Base-by-base conservation (phyloP, 2,888 invertebrate species). In the Hipparchia semele region DNA sequence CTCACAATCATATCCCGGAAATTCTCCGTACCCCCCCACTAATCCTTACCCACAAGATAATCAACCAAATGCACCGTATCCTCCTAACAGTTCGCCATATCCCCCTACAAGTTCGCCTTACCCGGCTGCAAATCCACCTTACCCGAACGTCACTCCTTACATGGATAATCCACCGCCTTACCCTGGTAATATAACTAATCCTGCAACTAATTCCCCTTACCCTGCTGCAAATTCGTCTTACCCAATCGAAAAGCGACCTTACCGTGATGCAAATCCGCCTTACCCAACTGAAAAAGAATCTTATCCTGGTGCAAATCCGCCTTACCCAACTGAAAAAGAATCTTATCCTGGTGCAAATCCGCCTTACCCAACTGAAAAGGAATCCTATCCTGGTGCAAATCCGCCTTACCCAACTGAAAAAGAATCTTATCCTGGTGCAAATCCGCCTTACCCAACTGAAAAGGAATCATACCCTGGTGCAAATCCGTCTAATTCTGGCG, bases 1-100 rank as follows among this genome's bases (percentile, higher is more conserved):
- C 5, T 10, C 68, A 5, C 64, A 62, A 72, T 73, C 56, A 54
- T 73, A 72, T 53, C 66, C 77, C 3, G 75, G 67, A 0, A 80
- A 79, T 23, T 66, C 79, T 0, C 81, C 83, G 4, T 84, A 81
- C 70, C 84, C 82, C 0, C 82, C 81, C 0, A 61, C 66, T 10
- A 79, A 73, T 59, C 78, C 79, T 33, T 79, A 80, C 72, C 78
- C 82, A 0, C 73, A 1, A 46, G 70, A 46, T 77, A 79, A 56
- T 68, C 77, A 0, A 78, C 80, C 5, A 79, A 80, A 58, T 77
- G 76, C 23, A 67, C 73, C 51, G 56, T 72, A 74, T 12, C 62
- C 62, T 4, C 49, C 46, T 9, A 9, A 13, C 2, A n/a, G 45
- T 12, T 45, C 75, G 5, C 71, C 73, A n/a, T 75, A 73, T 65